Base-by-base conservation (phyloP, 2,113 vertebrate species). In the Siniperca knerii region DNA sequence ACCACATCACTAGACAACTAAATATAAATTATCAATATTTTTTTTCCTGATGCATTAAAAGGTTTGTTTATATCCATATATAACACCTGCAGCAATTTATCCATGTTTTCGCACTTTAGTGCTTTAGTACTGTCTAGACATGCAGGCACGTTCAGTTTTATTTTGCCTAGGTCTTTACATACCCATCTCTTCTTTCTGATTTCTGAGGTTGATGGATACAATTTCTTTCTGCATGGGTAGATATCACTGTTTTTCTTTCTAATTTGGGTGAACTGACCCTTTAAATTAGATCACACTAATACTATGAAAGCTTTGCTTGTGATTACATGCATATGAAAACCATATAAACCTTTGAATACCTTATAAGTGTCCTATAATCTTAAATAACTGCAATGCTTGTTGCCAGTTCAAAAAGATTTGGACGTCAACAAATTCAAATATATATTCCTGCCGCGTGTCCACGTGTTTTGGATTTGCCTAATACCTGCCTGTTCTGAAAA, bases 401-500 rank as follows among this genome's bases (percentile, higher is more conserved):
- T 77, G 42, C 52, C 42, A 83, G 33, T 52, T 57, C 33, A 66
- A 67, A 55, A 73, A 66, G 1, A 66, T 37, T 40, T 61, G 67
- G 29, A 86, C 1, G 13, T 75, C 50, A 81, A 42, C 4, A 25
- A 77, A 82, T 80, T 50, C 18, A 75, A 77, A 86, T 77, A 0
- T 23, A 58, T 25, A 73, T 29, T 52, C 42, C 61, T 58, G 50
- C 66, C 62, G 35, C 7, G 62, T 33, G 69, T 83, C 50, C 55
- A 23, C 4, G 29, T 77, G 82, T 64, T 48, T n/a, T 35, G 20
- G 9, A 70, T 81, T 79, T 66, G 80, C 75, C 52, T 83, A 68
- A 78, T 76, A 84, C 62, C 77, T 83, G 83, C 54, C 61, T 21
- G 77, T 29, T 82, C 57, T 52, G 25, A 91, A 92, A 93, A 93